These are phyloP conservation scores for Sebastes steindachneri DNA, from an alignment of 2,797 vertebrate genomes.

Conservation along the genomic window DNA sequence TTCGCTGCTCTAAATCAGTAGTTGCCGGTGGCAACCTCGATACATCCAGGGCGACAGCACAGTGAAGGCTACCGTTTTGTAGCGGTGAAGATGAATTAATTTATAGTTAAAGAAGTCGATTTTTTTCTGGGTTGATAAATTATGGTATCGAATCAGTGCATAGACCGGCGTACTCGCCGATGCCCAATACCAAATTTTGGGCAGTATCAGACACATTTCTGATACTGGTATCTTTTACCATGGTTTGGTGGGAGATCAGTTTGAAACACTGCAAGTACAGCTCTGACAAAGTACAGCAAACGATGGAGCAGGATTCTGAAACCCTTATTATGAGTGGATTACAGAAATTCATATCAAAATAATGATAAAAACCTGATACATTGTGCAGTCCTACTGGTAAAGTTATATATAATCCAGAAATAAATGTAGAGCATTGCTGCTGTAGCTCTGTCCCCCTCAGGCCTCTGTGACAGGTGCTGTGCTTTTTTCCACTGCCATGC, in stretches of 20 bases:
- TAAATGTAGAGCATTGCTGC: constrained; percentile 2
- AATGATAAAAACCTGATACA: neutral
- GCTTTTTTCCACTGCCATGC: constrained; percentile 30
- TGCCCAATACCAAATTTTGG: neutral
- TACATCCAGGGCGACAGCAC: neutral
- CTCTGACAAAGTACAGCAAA: neutral
- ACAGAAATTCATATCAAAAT: neutral
- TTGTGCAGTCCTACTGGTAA: neutral
- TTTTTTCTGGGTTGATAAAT: neutral
- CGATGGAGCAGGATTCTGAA: neutral
- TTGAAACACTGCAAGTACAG: neutral
- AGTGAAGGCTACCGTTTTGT: neutral
- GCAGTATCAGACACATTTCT: neutral
- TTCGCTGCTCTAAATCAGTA: neutral
- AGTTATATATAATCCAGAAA: neutral
- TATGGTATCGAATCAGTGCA: neutral
- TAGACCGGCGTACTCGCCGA: neutral
- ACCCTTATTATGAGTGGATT: neutral
- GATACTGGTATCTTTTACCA: neutral
- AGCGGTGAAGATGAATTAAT: neutral
- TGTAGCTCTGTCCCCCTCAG: constrained; percentile 20
- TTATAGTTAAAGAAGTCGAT: neutral
- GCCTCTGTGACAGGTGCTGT: constrained; percentile 50
- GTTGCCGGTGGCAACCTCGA: neutral
- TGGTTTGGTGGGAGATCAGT: neutral